Conservation (phyloP, 2,113 vertebrate genomes). For the Cathartes aura region DNA sequence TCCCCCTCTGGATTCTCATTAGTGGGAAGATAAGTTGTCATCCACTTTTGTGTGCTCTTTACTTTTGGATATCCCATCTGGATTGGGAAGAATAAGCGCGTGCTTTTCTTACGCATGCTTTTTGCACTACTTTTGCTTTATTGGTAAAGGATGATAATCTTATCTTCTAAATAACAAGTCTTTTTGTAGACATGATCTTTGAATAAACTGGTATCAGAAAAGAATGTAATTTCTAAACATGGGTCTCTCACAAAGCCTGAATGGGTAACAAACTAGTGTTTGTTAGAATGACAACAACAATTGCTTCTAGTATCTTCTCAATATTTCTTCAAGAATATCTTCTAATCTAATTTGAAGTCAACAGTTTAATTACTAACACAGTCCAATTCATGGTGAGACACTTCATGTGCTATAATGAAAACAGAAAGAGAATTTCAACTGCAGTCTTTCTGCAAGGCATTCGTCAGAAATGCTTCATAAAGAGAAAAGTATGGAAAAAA, state of each 20-base stretch:
- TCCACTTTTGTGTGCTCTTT: neutral
- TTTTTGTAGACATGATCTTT: neutral
- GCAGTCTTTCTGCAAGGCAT: neutral
- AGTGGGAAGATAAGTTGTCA: neutral
- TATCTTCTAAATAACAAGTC: neutral
- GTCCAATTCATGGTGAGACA: neutral
- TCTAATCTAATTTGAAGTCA: neutral
- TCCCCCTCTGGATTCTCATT: neutral
- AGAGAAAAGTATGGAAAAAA: neutral
- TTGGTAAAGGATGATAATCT: neutral
- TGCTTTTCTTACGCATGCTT: neutral
- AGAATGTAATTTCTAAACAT: neutral
- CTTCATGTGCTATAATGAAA: neutral
- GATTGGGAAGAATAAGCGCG: neutral
- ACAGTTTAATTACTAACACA: neutral
- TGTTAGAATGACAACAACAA: neutral
- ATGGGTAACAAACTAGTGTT: neutral
- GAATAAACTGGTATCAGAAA: neutral
- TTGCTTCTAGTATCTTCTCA: neutral
- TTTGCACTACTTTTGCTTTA: neutral
- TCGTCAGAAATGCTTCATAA: neutral
- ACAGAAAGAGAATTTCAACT: neutral
- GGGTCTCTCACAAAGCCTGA: neutral
- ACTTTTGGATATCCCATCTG: neutral
- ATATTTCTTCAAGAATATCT: neutral